Evolutionary conservation across 2,888 invertebrate species (phyloP), one percentile per base, ranked within the genome.

Genomic region (Aleiodes leptofemur): DNA sequence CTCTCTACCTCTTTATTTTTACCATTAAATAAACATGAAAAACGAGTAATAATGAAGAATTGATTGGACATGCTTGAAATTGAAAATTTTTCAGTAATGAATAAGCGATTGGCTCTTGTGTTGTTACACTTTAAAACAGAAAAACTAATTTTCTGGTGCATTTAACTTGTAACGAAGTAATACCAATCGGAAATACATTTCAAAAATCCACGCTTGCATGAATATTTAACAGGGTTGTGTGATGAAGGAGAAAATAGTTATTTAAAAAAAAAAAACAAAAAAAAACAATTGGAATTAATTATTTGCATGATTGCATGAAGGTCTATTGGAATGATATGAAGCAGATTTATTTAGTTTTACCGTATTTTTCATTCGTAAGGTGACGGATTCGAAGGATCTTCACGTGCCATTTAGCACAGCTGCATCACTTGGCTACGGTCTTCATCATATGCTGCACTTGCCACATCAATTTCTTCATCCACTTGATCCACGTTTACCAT

Each of bases 401-500:
- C 94, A 93, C 89, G 91, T 92, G 87, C 94, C 92, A 83, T 93
- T 92, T 90, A 87, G 88, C 74, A 92, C 92, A 83, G 92, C 92
- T 83, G 91, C 88, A 3, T 86, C 90, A 34, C 86, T 90, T 61
- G 90, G 91, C 79, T 93, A 94, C 87, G 93, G 94, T 77, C 90
- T 93, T 29, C 94, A 94, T 89, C 92, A 94, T 82, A 91, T 94
- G 86, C 93, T 94, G 83, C 94, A 94, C 85, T 91, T 94, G 82
- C 94, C 94, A 86, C 94, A 94, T 80, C 94, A 94, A 87, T 93
- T 94, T 86, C 90, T 94, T 77, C 94, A 94, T 84, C 94, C 94
- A 56, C 90, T 94, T 77, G 92, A 93, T 83, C 92, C 92, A 79
- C 90, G 92, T 86, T 86, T 92, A 81, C 92, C 93, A 56, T 91